These are phyloP conservation scores for Microcebus jonahi DNA, from an alignment of 2,113 vertebrate genomes.

Conservation along the genomic window DNA sequence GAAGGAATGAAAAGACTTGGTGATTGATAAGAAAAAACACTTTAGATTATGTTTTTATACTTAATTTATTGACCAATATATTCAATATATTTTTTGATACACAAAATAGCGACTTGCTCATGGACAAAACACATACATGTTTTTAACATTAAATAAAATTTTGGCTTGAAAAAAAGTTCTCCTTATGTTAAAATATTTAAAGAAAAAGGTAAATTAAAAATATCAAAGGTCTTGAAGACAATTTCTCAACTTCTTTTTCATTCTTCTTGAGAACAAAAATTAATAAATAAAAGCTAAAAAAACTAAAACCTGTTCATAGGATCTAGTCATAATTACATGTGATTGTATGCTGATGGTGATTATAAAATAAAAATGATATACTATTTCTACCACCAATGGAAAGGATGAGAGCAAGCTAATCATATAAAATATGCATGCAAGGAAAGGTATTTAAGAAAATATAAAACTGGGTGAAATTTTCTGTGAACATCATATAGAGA, in stretches of 20 bases:
- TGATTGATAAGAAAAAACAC: neutral
- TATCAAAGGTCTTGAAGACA: neutral
- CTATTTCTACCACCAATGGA: neutral
- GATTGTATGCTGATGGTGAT: neutral
- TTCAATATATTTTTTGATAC: neutral
- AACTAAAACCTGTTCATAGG: neutral
- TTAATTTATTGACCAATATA: neutral
- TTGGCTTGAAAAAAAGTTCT: neutral
- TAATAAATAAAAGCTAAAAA: neutral
- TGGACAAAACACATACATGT: neutral
- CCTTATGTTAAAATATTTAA: neutral
- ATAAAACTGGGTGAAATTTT: neutral
- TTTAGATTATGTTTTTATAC: neutral
- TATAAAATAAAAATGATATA: neutral
- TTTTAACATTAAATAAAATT: neutral
- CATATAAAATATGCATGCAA: neutral
- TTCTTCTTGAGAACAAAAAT: neutral
- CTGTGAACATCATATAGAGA: neutral
- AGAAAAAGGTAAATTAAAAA: neutral
- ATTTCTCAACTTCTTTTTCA: neutral
- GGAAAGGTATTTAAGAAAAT: neutral
- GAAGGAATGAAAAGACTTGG: neutral
- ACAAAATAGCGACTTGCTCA: neutral
- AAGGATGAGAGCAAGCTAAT: neutral
- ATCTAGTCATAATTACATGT: neutral